Conservation (phyloP, 1,140 invertebrate species). For the Idris sp. region DNA sequence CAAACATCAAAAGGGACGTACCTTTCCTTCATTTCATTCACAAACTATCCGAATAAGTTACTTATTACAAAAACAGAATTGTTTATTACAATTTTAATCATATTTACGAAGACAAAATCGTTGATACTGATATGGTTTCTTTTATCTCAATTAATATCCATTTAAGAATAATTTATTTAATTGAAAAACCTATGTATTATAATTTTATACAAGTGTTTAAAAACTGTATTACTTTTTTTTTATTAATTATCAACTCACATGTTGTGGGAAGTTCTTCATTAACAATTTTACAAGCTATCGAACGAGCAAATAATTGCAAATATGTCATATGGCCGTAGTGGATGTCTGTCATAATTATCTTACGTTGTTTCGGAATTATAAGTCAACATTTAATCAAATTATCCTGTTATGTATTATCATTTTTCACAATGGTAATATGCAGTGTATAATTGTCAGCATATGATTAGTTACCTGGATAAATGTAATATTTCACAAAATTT, state of each 20-base stretch:
- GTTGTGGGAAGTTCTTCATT: conserved; percentile 23
- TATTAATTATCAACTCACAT: too few species aligned
- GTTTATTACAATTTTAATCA: conserved; percentile 39
- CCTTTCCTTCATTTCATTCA: conserved; percentile 47
- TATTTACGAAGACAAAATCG: conserved; percentile 9
- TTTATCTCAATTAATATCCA: neutral
- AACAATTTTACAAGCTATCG: conserved; percentile 26
- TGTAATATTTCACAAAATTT: conserved; percentile 32
- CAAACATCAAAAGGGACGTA: conserved; percentile 66
- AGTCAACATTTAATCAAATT: conserved; percentile 49
- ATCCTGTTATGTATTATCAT: conserved; percentile 37
- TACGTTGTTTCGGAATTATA: conserved; percentile 49
- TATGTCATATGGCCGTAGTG: conserved; percentile 39
- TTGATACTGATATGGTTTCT: neutral
- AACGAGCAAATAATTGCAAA: conserved; percentile 48
- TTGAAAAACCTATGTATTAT: too few species aligned
- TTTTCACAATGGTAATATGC: conserved; percentile 36
- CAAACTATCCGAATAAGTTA: conserved; percentile 51
- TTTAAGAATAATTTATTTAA: too few species aligned
- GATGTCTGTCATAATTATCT: conserved; percentile 49
- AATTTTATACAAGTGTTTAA: conserved; percentile 2
- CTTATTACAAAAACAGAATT: conserved; percentile 52
- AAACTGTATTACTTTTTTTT: neutral
- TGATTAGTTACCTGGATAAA: conserved; percentile 22
- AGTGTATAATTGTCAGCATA: conserved; percentile 38